Conservation (phyloP, 2,797 vertebrate genomes). For the Lepilemur septentrionalis region DNA sequence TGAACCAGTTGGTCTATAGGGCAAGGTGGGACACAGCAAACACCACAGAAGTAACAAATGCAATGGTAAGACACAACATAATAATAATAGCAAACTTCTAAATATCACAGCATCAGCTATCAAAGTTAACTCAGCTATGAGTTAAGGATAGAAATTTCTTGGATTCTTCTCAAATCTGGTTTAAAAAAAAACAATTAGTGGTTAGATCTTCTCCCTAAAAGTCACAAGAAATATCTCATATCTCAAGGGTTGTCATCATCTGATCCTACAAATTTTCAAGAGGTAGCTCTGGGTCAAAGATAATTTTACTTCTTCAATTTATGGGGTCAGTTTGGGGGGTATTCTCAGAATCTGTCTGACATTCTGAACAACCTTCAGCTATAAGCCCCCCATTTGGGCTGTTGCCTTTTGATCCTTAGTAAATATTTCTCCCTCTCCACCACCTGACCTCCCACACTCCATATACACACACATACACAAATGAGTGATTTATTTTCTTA, state of each 20-base stretch:
- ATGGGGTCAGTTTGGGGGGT: neutral
- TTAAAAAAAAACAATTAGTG: neutral
- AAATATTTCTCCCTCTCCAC: neutral
- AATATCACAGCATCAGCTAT: neutral
- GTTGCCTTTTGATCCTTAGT: neutral
- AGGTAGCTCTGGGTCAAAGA: neutral
- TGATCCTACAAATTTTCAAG: neutral
- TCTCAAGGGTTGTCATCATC: neutral
- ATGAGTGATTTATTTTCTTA: neutral
- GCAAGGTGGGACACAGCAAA: neutral
- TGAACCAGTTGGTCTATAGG: neutral
- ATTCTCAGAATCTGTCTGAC: neutral
- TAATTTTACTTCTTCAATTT: neutral
- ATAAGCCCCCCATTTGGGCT: neutral
- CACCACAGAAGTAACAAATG: neutral
- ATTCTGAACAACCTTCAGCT: neutral
- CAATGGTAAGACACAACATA: neutral
- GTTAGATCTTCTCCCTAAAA: slow-evolving; percentile 4
- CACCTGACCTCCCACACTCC: neutral
- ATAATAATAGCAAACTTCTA: neutral
- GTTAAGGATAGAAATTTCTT: neutral
- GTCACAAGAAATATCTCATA: neutral
- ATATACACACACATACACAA: neutral
- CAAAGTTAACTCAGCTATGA: neutral
- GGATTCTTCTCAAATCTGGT: neutral